Conservation (phyloP, 2,113 vertebrate species). For the Daphoenositta chrysoptera region DNA sequence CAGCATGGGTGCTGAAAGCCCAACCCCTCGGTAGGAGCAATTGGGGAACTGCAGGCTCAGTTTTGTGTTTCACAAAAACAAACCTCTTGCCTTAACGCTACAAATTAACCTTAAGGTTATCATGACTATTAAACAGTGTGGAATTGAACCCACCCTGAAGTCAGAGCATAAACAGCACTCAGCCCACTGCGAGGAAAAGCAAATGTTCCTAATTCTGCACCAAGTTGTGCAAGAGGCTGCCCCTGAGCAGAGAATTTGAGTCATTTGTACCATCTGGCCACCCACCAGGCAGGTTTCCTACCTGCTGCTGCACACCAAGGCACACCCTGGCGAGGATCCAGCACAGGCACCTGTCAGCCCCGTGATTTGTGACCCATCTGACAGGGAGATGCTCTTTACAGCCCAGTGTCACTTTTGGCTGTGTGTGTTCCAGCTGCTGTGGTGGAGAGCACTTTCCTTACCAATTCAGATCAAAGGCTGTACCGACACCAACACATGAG, state of each 20-base stretch:
- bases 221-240: background rate
- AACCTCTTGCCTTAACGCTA: background rate
- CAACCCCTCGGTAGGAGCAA: background rate
- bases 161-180: background rate
- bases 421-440: conserved; percentile 64
- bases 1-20: background rate
- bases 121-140: background rate
- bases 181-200: background rate
- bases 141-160: background rate
- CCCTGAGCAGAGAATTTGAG: background rate
- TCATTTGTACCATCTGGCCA: conserved; percentile 79
- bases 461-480: conserved; percentile 65
- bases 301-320: conserved; percentile 40
- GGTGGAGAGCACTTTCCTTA: background rate
- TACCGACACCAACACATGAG: background rate
- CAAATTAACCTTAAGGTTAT: background rate
- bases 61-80: background rate
- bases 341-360: conserved; percentile 68
- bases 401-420: conserved; percentile 43
- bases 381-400: conserved; percentile 6
- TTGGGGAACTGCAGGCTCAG: background rate
- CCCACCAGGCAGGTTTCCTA: conserved; percentile 68
- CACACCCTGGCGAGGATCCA: background rate
- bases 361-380: conserved; percentile 46
- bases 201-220: background rate